Evolutionary conservation across 2,113 vertebrate genomes (phyloP).

Genomic region (Erythrocercus mccallii): DNA sequence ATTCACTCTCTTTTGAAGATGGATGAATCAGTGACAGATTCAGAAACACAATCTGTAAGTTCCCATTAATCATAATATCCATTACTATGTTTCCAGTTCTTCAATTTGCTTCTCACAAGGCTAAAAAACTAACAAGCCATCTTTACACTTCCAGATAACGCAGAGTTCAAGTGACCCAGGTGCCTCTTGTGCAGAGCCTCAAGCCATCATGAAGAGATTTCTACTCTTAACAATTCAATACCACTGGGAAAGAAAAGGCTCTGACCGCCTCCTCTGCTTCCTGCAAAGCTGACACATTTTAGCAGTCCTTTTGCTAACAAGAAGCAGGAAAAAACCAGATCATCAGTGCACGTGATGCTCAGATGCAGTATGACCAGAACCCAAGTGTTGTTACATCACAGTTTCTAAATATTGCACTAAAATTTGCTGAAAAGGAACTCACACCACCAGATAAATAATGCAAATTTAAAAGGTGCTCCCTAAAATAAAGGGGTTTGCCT

Average conservation of each 20-base stretch:
- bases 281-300: background rate
- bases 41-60: background rate
- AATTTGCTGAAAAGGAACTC: background rate
- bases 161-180: background rate
- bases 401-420: background rate
- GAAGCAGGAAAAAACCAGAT: background rate
- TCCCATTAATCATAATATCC: background rate
- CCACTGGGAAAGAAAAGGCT: background rate
- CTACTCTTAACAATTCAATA: background rate
- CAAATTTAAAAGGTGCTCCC: background rate
- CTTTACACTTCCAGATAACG: background rate
- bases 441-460: background rate
- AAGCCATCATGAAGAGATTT: background rate
- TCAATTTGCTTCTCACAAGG: background rate
- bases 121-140: background rate
- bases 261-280: background rate
- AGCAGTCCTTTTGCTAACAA: background rate
- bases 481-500: background rate
- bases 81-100: background rate
- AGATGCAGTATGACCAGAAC: background rate
- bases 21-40: background rate
- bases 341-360: background rate
- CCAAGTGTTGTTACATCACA: background rate
- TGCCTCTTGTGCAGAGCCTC: background rate
- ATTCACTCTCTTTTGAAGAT: background rate